Evolutionary conservation across 2,888 invertebrate genomes (phyloP).

Genomic region (Nephrotoma guestfalica): DNA sequence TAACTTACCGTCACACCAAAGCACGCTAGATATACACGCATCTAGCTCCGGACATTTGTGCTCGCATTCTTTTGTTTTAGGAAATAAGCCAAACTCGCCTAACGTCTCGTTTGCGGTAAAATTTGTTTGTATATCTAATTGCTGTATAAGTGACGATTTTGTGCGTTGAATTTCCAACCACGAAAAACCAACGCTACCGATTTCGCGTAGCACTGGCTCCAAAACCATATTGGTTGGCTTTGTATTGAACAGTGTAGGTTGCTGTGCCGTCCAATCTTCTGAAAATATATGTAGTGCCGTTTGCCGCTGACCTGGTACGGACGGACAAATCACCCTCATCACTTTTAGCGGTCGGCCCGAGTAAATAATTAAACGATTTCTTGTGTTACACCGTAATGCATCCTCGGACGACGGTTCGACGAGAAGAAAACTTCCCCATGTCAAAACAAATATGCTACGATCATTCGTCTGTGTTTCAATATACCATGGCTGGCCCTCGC

Average conservation of each 20-base stretch:
- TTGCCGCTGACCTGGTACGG: slow-evolving; percentile 47
- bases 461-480: slow-evolving; percentile 65
- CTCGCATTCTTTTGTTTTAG: slow-evolving; percentile 38
- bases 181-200: slow-evolving; percentile 60
- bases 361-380: slow-evolving; percentile 67
- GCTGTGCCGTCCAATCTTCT: slow-evolving; percentile 51
- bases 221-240: slow-evolving; percentile 46
- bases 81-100: slow-evolving; percentile 32
- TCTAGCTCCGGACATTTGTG: slow-evolving; percentile 57
- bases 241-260: slow-evolving; percentile 23
- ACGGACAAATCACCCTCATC: slow-evolving; percentile 56
- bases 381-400: slow-evolving; percentile 54
- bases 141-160: slow-evolving; percentile 43
- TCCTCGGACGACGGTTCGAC: slow-evolving; percentile 45
- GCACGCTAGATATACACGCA: slow-evolving; percentile 57
- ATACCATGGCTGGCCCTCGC: slow-evolving; percentile 49
- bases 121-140: slow-evolving; percentile 34
- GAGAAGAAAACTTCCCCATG: slow-evolving; percentile 66
- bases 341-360: slow-evolving; percentile 47
- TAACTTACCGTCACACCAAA: slow-evolving; percentile 59
- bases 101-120: slow-evolving; percentile 27
- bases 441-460: slow-evolving; percentile 60
- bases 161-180: slow-evolving; percentile 62
- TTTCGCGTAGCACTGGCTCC: slow-evolving; percentile 54
- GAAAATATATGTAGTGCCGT: slow-evolving; percentile 64